Base-by-base conservation (phyloP, 2,797 vertebrate species). In the Hydrocynus forskahlii region DNA sequence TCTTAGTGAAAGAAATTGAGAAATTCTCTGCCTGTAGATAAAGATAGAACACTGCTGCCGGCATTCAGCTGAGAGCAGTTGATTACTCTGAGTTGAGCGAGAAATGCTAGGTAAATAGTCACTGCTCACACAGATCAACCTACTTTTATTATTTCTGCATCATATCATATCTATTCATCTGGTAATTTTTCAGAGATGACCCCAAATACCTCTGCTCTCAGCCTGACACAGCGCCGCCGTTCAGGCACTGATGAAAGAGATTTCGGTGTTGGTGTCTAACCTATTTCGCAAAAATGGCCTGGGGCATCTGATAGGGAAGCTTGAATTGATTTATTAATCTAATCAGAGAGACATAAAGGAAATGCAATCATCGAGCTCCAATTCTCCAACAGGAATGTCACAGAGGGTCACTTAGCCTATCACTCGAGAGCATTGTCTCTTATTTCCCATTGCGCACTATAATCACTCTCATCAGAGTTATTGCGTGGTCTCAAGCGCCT, bases 251-350 rank as follows among this genome's bases (percentile, higher is more conserved):
- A 90, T 88, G 83, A 88, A 87, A 89, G 86, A 87, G 75, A 86
- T 86, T 90, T 88, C 91, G 80, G 87, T 87, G 88, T 87, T 89
- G 83, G 86, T 88, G 85, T 87, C 83, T 88, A 93, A 92, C 85
- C 88, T 88, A 90, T 90, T 91, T 93, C 80, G 89, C 86, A 90
- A 93, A 94, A 94, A 94, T 92, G 93, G 89, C 86, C 69, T 17
- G 0, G 75, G 81, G 80, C 79, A 87, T 73, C 87, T 89, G 90
- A 90, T 83, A 83, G 88, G 84, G 86, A 73, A 81, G 79, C 86
- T 82, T 82, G 85, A 84, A 93, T 93, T 94, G 92, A 94, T 95
- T 92, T 92, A 93, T 94, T 92, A 93, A 94, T 93, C 89, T 89
- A 91, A 94, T 94, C 92, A 93, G 88, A 83, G 82, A 83, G 70